A percentile compares a stretch with the other conserved stretches of the same genome.
These are phyloP conservation scores for Apogon hyalosoma DNA, from an alignment of 2,797 vertebrate species.

Conservation along the genomic window DNA sequence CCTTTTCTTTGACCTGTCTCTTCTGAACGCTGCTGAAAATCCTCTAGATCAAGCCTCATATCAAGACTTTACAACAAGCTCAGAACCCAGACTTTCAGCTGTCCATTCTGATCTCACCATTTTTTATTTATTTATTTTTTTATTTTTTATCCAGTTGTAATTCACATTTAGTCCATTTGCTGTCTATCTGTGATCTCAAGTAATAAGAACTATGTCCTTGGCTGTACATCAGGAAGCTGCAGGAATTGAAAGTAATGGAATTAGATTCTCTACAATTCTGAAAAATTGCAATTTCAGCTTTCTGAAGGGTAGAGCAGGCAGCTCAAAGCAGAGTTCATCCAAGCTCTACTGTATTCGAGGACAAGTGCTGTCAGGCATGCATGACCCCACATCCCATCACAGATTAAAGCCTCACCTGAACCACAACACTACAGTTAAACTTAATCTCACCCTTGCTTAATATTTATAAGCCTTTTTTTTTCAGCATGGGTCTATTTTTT, in stretches of 20 bases:
- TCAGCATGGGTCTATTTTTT: neutral
- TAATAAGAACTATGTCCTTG: slow-evolving; percentile 11
- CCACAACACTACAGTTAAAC: slow-evolving; percentile 12
- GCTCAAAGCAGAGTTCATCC: slow-evolving; percentile 27
- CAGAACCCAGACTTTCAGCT: neutral
- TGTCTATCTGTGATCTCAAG: neutral
- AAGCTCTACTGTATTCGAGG: slow-evolving; percentile 39
- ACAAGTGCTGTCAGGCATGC: slow-evolving; percentile 13
- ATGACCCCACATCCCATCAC: slow-evolving; percentile 32
- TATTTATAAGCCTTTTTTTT: slow-evolving; percentile 31
- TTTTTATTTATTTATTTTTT: no score
- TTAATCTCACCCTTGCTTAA: slow-evolving; percentile 6
- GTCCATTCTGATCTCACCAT: neutral
- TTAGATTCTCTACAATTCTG: slow-evolving; percentile 30
- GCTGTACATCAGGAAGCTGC: slow-evolving; percentile 6
- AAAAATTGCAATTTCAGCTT: slow-evolving; percentile 28
- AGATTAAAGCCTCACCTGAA: slow-evolving; percentile 29
- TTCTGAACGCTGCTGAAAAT: slow-evolving; percentile 2
- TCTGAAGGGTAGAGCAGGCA: slow-evolving; percentile 15
- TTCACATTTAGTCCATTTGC: neutral
- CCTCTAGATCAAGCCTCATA: slow-evolving; percentile 9
- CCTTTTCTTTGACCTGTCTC: slow-evolving; percentile 28
- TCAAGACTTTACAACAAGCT: no score
- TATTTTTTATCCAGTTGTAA: neutral
- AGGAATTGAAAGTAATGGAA: slow-evolving; percentile 7